phyloP scores from a whole-genome alignment of 2,797 vertebrate genomes.

The Cryptoblepharus egeriae region DNA sequence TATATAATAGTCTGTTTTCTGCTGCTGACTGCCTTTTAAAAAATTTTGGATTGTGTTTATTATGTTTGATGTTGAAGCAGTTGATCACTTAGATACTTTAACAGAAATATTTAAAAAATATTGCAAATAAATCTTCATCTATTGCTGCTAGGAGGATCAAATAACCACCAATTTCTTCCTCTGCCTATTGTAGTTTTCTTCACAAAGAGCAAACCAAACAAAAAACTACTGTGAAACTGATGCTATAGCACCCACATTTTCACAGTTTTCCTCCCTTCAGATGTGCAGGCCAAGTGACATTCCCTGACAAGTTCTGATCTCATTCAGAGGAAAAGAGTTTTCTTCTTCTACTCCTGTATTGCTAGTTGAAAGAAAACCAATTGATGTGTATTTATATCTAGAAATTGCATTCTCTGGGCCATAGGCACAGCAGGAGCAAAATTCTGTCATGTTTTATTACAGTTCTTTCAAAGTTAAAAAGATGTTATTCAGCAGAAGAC shows the following conservation, averaged over 20 bases:
- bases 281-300: not conserved
- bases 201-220: not conserved
- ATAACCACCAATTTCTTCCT: not conserved
- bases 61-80: not conserved
- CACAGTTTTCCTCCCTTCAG: not conserved
- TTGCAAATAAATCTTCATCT: not conserved
- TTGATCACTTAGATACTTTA: not conserved
- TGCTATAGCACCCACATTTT: not conserved
- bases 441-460: constrained; percentile 44
- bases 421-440: constrained; percentile 20
- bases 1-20: too few relatives aligned
- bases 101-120: not conserved
- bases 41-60: not conserved
- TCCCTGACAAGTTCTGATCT: not conserved
- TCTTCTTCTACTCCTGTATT: not conserved
- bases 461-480: constrained; percentile 53
- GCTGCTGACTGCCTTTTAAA: too few relatives aligned
- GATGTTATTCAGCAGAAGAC: constrained; percentile 58
- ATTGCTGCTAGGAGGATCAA: not conserved
- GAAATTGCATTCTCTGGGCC: constrained; percentile 34
- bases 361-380: constrained; percentile 17
- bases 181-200: not conserved
- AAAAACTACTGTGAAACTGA: not conserved
- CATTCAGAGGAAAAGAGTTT: not conserved
- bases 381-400: constrained; percentile 27